Conservation (phyloP, 1,140 invertebrate species). For the Papilio glaucus region DNA sequence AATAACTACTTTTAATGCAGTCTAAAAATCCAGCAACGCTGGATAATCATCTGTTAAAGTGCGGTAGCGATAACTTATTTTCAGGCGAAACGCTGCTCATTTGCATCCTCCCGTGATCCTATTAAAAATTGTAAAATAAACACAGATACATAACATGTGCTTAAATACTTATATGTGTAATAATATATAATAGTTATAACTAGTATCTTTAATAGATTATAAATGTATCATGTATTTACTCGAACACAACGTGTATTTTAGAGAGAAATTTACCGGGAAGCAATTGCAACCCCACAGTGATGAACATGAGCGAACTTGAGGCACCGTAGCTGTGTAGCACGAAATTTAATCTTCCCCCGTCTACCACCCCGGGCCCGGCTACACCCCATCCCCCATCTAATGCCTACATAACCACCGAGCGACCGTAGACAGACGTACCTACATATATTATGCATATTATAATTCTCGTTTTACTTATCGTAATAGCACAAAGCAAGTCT, state of each 20-base stretch:
- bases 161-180: too few species aligned
- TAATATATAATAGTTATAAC: too few species aligned
- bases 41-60: too few species aligned
- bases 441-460: conserved; percentile 43
- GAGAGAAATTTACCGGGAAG: conserved; percentile 51
- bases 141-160: too few species aligned
- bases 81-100: too few species aligned
- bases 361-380: conserved; percentile 53
- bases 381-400: conserved; percentile 25
- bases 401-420: conserved; percentile 1
- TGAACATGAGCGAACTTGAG: conserved; percentile 71
- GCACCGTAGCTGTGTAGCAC: conserved; percentile 63
- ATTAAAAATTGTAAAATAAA: too few species aligned
- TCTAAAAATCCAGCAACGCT: too few species aligned
- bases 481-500: conserved; percentile 32
- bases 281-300: conserved; percentile 72
- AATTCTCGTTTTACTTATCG: conserved; percentile 21
- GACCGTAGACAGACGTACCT: conserved; percentile 14
- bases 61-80: too few species aligned
- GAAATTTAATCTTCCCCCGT: conserved; percentile 79
- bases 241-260: conserved; percentile 26
- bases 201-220: background rate
- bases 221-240: background rate
- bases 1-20: too few species aligned
- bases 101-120: too few species aligned